Percentiles rank a stretch among this genome's conserved stretches.
Evolutionary conservation across 1,140 invertebrate genomes (phyloP).

Genomic region (Drosophila auraria): DNA sequence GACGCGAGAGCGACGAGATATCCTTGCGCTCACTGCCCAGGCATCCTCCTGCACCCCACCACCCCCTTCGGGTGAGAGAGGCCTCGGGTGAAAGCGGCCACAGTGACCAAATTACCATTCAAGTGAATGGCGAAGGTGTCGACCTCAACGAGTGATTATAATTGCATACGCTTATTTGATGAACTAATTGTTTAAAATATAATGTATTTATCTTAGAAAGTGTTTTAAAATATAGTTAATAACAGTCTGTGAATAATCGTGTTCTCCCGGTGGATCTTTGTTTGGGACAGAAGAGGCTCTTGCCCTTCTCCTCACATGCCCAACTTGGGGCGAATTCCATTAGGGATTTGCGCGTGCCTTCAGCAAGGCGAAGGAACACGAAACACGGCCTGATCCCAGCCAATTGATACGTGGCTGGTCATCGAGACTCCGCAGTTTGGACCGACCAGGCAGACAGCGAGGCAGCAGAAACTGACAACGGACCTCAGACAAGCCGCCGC

Average conservation of each 20-base stretch:
- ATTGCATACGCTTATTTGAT: slow-evolving; percentile 14
- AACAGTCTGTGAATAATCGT: not conserved
- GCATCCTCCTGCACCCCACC: slow-evolving; percentile 5
- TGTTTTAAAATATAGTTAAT: slow-evolving; percentile 1
- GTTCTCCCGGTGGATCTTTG: not conserved
- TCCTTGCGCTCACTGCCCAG: slow-evolving; percentile 56
- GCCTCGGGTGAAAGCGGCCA: slow-evolving; percentile 18
- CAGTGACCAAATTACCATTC: slow-evolving; percentile 65
- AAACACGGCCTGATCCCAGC: slow-evolving; percentile 20
- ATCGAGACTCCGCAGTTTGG: not conserved
- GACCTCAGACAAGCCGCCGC: slow-evolving; percentile 18
- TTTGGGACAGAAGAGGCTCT: not conserved
- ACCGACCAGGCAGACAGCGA: slow-evolving; percentile 56
- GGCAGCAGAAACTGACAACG: slow-evolving; percentile 60
- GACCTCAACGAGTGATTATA: slow-evolving; percentile 63
- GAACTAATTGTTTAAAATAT: slow-evolving; percentile 18
- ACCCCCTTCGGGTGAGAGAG: slow-evolving; percentile 9
- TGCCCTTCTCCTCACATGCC: not conserved
- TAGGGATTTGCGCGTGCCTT: slow-evolving; percentile 74
- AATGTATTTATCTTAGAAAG: slow-evolving; percentile 4
- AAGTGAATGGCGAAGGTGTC: slow-evolving; percentile 76
- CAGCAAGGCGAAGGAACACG: slow-evolving; percentile 20
- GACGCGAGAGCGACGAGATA: slow-evolving; percentile 65
- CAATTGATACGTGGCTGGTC: slow-evolving; percentile 22
- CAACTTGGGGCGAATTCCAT: slow-evolving; percentile 60